Base-by-base conservation (phyloP, 2,888 invertebrate species). In the Drosophila cyrtoloma region DNA sequence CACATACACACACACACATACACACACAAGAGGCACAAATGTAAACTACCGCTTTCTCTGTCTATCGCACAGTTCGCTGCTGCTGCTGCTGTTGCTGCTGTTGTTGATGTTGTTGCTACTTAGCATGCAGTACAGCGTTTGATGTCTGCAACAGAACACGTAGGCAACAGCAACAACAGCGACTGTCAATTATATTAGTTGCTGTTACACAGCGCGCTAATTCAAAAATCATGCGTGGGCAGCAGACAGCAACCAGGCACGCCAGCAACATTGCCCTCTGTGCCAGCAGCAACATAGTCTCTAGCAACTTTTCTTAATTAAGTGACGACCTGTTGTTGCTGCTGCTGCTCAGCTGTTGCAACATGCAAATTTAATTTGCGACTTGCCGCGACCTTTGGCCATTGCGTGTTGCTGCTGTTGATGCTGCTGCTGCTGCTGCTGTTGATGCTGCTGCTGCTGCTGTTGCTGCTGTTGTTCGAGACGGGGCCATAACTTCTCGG, bases 221-320 rank as follows among this genome's bases (percentile, higher is more conserved):
- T 91, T 92, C 90, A 90, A 90, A 92, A 92, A 91, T 91, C 88
- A 90, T 89, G 92, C 91, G 92, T 92, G 92, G 92, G 92, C 91
- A 87, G 89, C 81, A 57, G 32, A 61, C 58, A 58, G 51, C 81
- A 72, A 70, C 70, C 71, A 71, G 74, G 74, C 79, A 80, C 66
- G 71, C 71, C 71, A 79, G 79, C 79, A 79, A 79, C 79, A 79
- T 73, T 79, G 79, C 69, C 79, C 79, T 77, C 79, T 56, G 50
- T 52, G 59, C 60, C 77, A 68, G 70, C 81, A 74, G 67, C 77
- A 82, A 84, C 84, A 84, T 82, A 75, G 70, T 72, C 70, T 77
- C 65, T 66, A 57, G 77, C 79, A 85, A 85, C 85, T 85, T 77
- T 84, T 79, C 82, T 88, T 85, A 85, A 87, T 84, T 87, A 84